These are phyloP conservation scores for Adelosebastes latens DNA, from an alignment of 2,797 vertebrate genomes.

Conservation along the genomic window DNA sequence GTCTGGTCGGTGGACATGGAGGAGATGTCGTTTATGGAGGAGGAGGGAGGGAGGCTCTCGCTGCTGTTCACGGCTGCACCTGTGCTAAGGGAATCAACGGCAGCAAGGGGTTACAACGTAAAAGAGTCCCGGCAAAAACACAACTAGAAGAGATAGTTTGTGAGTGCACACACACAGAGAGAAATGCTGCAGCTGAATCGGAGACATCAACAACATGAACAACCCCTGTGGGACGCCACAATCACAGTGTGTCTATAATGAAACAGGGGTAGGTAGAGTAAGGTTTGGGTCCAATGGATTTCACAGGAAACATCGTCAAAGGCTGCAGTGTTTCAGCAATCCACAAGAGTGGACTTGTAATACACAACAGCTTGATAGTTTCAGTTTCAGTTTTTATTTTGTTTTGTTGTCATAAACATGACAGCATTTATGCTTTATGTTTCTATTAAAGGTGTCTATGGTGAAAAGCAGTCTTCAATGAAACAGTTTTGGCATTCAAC, in stretches of 20 bases:
- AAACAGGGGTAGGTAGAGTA: constrained; percentile 3
- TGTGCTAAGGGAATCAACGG: constrained; percentile 99
- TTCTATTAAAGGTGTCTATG: not conserved
- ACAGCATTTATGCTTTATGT: not conserved
- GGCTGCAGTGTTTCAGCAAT: not conserved
- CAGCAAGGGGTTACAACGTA: constrained; percentile 91
- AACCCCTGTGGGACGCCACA: constrained; percentile 39
- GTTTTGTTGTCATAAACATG: not conserved
- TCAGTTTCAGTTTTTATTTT: too few species aligned
- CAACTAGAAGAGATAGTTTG: not conserved
- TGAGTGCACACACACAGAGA: constrained; percentile 13
- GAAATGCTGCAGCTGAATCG: not conserved
- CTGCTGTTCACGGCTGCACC: constrained; percentile 99
- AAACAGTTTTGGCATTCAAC: not conserved
- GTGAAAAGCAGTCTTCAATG: too few species aligned
- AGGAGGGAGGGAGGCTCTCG: constrained; percentile 98
- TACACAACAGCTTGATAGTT: not conserved
- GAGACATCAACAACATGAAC: constrained; percentile 33
- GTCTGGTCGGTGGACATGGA: constrained; percentile 99
- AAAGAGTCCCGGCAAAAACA: constrained; percentile 51
- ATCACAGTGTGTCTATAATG: constrained; percentile 49
- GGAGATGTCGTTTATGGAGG: constrained; percentile 99
- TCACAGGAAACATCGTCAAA: constrained; percentile 25
- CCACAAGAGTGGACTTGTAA: not conserved
- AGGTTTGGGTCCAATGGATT: constrained; percentile 52